These are phyloP conservation scores for Triplophysa tibetana DNA, from an alignment of 2,113 vertebrate genomes.

Conservation along the genomic window DNA sequence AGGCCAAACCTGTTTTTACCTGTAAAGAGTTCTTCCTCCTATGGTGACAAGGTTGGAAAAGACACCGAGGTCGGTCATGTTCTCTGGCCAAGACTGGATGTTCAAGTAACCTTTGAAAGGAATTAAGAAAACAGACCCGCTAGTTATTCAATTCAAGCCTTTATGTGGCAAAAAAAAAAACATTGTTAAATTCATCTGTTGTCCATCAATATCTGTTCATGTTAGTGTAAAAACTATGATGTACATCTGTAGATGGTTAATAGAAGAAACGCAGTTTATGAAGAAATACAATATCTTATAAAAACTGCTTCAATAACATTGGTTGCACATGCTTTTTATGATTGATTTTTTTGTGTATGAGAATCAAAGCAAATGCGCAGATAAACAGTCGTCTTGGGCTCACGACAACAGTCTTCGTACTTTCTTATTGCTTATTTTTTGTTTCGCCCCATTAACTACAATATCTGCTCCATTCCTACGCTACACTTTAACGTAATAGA, in stretches of 20 bases:
- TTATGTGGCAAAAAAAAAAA: background rate
- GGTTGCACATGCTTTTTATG: background rate
- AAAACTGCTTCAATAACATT: background rate
- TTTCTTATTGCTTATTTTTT: constrained; percentile 1
- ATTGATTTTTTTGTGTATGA: background rate
- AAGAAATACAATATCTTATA: background rate
- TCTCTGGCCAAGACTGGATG: constrained; percentile 96
- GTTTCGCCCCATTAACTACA: background rate
- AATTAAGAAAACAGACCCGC: background rate
- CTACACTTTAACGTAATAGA: background rate
- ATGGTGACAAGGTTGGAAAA: constrained; percentile 95
- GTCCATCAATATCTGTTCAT: background rate
- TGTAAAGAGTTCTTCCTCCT: constrained; percentile 90
- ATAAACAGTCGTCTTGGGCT: background rate
- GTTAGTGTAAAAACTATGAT: background rate
- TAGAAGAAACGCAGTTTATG: background rate
- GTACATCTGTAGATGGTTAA: background rate
- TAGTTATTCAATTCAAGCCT: background rate
- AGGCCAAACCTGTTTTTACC: constrained; percentile 67
- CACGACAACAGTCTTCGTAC: constrained; percentile 1
- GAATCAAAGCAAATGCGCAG: background rate
- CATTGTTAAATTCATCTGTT: no score
- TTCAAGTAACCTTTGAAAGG: constrained; percentile 84
- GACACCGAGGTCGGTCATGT: constrained; percentile 96
- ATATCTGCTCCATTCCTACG: background rate